Evolutionary conservation across 2,888 invertebrate genomes (phyloP), one percentile per base, ranked within the genome.

Genomic region (Aromia moschata): DNA sequence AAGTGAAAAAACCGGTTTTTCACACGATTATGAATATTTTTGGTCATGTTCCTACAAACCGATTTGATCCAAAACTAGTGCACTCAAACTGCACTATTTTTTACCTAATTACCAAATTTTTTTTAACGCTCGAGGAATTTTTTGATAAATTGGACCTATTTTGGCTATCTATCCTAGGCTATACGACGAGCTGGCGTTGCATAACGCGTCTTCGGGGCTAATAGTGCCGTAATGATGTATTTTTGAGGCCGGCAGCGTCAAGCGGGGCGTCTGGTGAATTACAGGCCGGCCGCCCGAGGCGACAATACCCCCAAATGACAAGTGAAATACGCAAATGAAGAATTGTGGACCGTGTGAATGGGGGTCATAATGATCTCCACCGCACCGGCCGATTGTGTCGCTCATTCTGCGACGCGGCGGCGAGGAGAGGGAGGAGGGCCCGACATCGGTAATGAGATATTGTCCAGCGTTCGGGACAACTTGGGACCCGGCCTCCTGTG

Each of bases 251-350:
- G 16, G 31, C 3, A 30, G 18, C 52, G 52, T 31, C 41, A 52
- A 52, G 41, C 31, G 41, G 52, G 31, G 41, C 52, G 41, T 41
- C 31, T 30, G n/a, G 20, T 37, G 52, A 52, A 52, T 52, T 52
- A 52, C 41, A 52, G 52, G 52, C 16, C 41, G 52, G 52, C 40
- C 65, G 64, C 45, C 46, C 63, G 30, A 56, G 67, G 64, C 60
- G 70, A 82, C 82, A 82, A 82, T 82, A 80, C 80, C 73, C 74
- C 79, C 82, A 82, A 82, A 82, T 82, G 82, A 81, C 82, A 82
- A 81, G 81, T 82, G 81, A 81, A 82, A 82, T 83, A 83, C 81
- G 82, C 82, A 82, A 82, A 83, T 82, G 82, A 82, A 82, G 82
- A 83, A 82, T 82, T 83, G 83, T 83, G 77, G 78, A 75, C 74